Evolutionary conservation across 2,797 vertebrate genomes (phyloP).

Genomic region (Periophthalmus magnuspinnatus): DNA sequence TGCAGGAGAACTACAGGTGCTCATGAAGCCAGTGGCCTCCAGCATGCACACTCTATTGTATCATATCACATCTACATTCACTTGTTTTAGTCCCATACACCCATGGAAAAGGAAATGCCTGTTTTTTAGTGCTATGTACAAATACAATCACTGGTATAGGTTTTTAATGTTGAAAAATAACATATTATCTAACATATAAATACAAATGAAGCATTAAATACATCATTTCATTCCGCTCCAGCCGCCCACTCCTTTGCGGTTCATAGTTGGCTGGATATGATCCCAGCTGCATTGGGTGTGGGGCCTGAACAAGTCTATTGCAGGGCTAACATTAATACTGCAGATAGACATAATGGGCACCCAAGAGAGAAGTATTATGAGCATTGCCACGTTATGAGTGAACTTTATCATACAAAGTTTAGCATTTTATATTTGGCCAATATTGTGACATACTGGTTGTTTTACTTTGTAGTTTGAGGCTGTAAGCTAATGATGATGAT

Average conservation of each 20-base stretch:
- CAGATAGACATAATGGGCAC: background rate
- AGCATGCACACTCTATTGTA: slow-evolving; percentile 23
- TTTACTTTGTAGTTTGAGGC: background rate
- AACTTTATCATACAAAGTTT: background rate
- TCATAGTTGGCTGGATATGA: background rate
- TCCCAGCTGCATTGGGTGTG: slow-evolving; percentile 7
- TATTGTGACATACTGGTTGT: background rate
- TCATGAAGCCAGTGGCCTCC: slow-evolving; percentile 42
- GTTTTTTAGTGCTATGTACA: background rate
- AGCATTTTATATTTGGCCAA: background rate
- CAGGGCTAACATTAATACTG: background rate
- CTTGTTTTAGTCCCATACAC: slow-evolving; percentile 15
- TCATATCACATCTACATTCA: slow-evolving; percentile 35
- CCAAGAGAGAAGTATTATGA: background rate
- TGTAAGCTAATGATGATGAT: too few species aligned
- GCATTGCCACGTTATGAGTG: background rate
- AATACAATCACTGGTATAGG: background rate
- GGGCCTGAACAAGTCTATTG: background rate
- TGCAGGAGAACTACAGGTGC: slow-evolving; percentile 61
- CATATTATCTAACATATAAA: too few species aligned
- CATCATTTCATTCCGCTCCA: background rate
- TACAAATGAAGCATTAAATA: too few species aligned
- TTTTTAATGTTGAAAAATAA: background rate
- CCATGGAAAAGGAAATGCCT: background rate
- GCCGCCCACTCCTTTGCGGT: slow-evolving; percentile 5